Conservation (phyloP, 2,888 invertebrate species). For the Prosapia bicincta region DNA sequence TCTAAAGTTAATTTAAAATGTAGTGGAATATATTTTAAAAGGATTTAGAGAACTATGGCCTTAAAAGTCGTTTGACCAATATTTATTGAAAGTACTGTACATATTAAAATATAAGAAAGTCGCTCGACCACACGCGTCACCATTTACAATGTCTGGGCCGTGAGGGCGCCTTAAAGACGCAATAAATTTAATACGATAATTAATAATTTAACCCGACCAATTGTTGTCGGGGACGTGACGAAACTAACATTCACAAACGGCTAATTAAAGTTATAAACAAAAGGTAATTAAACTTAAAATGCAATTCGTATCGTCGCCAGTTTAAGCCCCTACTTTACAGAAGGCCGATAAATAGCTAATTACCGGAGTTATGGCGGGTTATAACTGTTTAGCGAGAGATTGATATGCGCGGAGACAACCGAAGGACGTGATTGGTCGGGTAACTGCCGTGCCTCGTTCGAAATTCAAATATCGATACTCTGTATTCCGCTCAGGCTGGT, state of each 20-base stretch:
- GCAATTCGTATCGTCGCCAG: not conserved
- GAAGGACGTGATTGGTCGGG: constrained; percentile 13
- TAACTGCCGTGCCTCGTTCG: constrained; percentile 24
- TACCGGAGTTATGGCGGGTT: not conserved
- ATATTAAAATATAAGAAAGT: too few relatives aligned
- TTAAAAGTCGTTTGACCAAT: too few relatives aligned
- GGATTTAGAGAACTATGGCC: too few relatives aligned
- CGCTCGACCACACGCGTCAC: too few relatives aligned
- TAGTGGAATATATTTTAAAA: too few relatives aligned
- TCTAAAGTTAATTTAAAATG: too few relatives aligned
- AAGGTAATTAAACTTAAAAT: not conserved
- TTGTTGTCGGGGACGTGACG: not conserved
- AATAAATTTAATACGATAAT: not conserved
- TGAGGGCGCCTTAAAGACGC: too few relatives aligned
- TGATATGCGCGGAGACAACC: constrained; percentile 15
- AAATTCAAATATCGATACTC: constrained; percentile 24
- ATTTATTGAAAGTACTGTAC: too few relatives aligned
- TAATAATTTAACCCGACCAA: not conserved
- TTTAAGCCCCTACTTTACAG: not conserved
- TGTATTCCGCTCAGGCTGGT: constrained; percentile 12
- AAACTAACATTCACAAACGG: not conserved
- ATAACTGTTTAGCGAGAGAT: constrained; percentile 3
- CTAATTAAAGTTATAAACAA: not conserved
- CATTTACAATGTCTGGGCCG: too few relatives aligned
- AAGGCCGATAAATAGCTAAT: not conserved